Conservation (phyloP, 2,797 vertebrate species). For the Pipistrellus kuhlii region DNA sequence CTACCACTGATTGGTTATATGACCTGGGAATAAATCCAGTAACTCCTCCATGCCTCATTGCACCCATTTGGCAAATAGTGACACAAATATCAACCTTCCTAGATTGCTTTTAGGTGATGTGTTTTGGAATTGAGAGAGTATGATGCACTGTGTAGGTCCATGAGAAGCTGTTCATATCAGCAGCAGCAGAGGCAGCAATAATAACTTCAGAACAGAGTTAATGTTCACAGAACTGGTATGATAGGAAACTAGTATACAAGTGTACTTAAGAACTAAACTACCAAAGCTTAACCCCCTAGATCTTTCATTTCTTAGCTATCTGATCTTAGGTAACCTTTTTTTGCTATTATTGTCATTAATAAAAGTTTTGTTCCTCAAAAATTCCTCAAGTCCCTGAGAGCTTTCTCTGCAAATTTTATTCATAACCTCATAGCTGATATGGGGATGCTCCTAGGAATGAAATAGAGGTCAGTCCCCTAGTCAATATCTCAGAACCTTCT, state of each 20-base stretch:
- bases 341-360: not conserved
- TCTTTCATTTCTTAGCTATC: not conserved
- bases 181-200: not conserved
- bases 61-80: not conserved
- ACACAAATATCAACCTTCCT: not conserved
- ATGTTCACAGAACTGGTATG: not conserved
- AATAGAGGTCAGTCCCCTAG: not conserved
- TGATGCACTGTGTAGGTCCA: not conserved
- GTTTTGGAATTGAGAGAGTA: not conserved
- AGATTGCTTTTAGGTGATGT: not conserved
- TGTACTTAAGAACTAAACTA: not conserved
- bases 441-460: not conserved
- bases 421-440: constrained; percentile 35
- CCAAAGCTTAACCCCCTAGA: not conserved
- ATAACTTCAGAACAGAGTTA: not conserved
- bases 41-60: not conserved
- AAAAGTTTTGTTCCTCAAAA: not conserved
- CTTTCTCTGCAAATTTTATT: constrained; percentile 7
- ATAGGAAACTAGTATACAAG: not conserved
- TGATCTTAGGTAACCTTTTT: not conserved
- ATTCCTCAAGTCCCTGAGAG: not conserved
- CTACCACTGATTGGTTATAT: not conserved
- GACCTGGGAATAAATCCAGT: not conserved
- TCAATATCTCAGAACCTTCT: not conserved
- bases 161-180: not conserved